Conservation (phyloP, 2,113 vertebrate genomes). For the Promerops cafer region DNA sequence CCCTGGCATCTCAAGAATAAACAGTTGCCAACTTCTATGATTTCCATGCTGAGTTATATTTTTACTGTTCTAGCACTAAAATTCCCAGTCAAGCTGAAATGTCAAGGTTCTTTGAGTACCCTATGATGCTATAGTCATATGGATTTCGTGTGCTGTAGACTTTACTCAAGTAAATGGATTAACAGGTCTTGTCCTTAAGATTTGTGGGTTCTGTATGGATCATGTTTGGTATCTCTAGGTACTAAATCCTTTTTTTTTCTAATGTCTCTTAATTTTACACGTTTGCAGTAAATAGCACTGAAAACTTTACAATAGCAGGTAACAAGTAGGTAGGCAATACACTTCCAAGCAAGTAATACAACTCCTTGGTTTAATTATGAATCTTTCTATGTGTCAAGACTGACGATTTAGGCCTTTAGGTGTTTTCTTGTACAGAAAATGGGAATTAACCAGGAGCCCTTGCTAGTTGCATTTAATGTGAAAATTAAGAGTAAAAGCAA, state of each 20-base stretch:
- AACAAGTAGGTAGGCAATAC: not conserved
- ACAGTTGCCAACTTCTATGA: not conserved
- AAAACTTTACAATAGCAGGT: not conserved
- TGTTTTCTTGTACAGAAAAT: not conserved
- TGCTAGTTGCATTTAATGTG: not conserved
- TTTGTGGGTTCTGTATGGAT: not conserved
- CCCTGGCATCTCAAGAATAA: not conserved
- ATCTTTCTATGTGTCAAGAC: not conserved
- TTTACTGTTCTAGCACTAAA: not conserved
- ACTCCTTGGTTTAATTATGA: not conserved
- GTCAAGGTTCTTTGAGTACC: not conserved
- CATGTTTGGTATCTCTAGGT: not conserved
- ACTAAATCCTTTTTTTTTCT: not conserved
- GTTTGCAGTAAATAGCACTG: not conserved
- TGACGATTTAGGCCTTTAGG: not conserved
- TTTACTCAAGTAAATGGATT: not conserved
- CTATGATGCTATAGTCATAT: not conserved
- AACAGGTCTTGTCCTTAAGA: not conserved
- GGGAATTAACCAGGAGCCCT: not conserved
- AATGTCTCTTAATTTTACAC: not conserved
- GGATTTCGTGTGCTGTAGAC: not conserved
- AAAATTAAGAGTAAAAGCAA: not conserved
- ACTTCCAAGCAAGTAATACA: not conserved
- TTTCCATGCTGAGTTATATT: not conserved
- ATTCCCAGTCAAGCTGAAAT: not conserved